A percentile compares a stretch with the other conserved stretches of the same genome.
Conservation (phyloP, 2,888 invertebrate species). For the Marronus borbonicus region DNA sequence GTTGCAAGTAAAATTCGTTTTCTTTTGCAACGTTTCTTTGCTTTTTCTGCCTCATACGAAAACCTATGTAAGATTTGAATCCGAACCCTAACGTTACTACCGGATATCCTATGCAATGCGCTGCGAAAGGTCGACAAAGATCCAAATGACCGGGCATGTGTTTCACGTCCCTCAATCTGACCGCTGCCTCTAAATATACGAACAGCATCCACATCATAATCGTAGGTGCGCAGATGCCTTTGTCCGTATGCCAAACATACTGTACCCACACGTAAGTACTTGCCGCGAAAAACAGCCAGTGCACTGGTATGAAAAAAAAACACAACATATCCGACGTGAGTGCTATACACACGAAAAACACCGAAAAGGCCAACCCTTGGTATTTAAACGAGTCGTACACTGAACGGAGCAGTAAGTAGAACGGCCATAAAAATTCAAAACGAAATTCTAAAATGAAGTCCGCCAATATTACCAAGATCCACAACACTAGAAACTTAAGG, state of each 20-base stretch:
- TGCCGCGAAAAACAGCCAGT: constrained; percentile 97
- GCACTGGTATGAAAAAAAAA: constrained; percentile 98
- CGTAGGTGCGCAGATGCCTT: constrained; percentile 94
- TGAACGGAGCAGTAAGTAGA: constrained; percentile 96
- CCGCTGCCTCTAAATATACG: constrained; percentile 94
- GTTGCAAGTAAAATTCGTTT: constrained; percentile 95
- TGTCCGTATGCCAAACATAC: constrained; percentile 98
- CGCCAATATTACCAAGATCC: constrained; percentile 94
- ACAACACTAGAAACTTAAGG: constrained; percentile 94
- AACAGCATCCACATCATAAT: constrained; percentile 94
- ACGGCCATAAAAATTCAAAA: constrained; percentile 99
- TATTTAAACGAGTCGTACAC: constrained; percentile 98
- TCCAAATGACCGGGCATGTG: constrained; percentile 90
- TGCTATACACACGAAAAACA: constrained; percentile 98
- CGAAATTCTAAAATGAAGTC: constrained; percentile 98
- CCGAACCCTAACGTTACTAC: constrained; percentile 96
- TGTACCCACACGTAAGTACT: constrained; percentile 99
- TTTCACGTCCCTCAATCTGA: constrained; percentile 87
- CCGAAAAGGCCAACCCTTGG: constrained; percentile 97
- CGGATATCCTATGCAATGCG: constrained; percentile 92
- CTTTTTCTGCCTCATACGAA: constrained; percentile 90
- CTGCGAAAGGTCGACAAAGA: constrained; percentile 95
- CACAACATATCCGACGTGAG: constrained; percentile 98
- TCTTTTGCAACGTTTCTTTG: constrained; percentile 95
- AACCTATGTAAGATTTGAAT: constrained; percentile 93